Evolutionary conservation across 92 coral and sea anemone genomes (phyloP).

Genomic region (Bergia puertoricense): DNA sequence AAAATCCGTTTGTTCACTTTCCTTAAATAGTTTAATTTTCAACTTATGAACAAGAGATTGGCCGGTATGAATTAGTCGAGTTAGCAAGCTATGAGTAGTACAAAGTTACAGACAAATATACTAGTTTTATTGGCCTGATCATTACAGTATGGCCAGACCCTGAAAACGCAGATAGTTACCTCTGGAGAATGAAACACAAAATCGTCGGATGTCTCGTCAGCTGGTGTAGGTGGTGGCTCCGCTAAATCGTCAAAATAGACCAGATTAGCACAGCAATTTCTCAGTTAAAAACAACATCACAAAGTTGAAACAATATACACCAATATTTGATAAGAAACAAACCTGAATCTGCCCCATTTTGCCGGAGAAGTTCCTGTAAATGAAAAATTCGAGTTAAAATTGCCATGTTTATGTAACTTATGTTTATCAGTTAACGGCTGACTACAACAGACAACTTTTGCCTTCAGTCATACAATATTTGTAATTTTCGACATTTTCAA

Average conservation of each 20-base stretch:
- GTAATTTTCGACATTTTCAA: too few species aligned
- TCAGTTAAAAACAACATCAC: too few species aligned
- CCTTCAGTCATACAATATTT: too few species aligned
- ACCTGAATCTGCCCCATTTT: conserved; percentile 21
- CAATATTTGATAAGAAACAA: background rate
- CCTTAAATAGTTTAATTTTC: too few species aligned
- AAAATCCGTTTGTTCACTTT: too few species aligned
- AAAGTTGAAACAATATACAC: background rate
- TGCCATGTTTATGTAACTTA: background rate
- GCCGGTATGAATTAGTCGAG: too few species aligned
- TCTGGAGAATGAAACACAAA: background rate
- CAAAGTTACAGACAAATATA: too few species aligned
- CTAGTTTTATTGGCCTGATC: too few species aligned
- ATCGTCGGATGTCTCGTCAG: background rate
- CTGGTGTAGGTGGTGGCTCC: background rate
- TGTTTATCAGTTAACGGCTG: too few species aligned
- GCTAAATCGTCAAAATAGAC: background rate
- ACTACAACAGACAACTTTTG: too few species aligned
- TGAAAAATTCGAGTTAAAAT: background rate
- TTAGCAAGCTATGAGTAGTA: too few species aligned
- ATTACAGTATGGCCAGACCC: background rate
- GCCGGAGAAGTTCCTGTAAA: conserved; percentile 27
- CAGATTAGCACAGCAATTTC: background rate
- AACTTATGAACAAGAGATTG: too few species aligned
- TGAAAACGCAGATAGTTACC: background rate